These are phyloP conservation scores for Saturnia pavonia DNA, from an alignment of 2,888 invertebrate species.

Conservation along the genomic window DNA sequence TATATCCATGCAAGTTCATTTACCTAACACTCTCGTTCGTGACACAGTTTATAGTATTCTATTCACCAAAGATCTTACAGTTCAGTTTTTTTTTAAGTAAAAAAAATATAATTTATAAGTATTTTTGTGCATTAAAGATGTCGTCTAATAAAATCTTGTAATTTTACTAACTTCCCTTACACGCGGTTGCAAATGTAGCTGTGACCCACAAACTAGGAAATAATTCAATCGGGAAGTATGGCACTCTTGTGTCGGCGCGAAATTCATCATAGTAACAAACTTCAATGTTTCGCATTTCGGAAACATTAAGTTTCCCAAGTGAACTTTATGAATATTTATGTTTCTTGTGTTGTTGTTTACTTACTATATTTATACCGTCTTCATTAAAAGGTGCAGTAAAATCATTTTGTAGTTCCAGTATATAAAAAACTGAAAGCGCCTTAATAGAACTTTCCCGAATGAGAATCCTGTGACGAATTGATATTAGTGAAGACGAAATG, in stretches of 20 bases:
- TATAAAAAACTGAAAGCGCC: no score
- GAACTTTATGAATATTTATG: neutral
- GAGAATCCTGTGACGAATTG: no score
- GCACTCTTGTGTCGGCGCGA: neutral
- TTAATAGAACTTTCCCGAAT: no score
- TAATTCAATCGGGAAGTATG: neutral
- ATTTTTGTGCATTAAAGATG: no score
- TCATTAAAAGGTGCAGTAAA: no score
- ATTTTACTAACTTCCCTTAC: neutral
- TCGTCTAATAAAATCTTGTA: neutral
- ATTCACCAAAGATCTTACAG: neutral
- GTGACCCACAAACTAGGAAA: neutral
- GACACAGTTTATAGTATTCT: neutral
- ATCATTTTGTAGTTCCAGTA: no score
- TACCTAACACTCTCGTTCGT: neutral
- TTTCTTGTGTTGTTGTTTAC: neutral
- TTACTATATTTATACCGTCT: no score
- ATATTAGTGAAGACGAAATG: no score
- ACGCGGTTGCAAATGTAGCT: neutral
- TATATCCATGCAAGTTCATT: neutral
- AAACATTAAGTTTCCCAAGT: neutral
- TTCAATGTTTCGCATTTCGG: neutral
- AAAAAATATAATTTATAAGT: no score
- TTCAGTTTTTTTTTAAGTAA: no score
- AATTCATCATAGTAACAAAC: neutral